Evolutionary conservation across 2,888 invertebrate genomes (phyloP), one percentile per base, ranked within the genome.

Genomic region (Idaea biselata): DNA sequence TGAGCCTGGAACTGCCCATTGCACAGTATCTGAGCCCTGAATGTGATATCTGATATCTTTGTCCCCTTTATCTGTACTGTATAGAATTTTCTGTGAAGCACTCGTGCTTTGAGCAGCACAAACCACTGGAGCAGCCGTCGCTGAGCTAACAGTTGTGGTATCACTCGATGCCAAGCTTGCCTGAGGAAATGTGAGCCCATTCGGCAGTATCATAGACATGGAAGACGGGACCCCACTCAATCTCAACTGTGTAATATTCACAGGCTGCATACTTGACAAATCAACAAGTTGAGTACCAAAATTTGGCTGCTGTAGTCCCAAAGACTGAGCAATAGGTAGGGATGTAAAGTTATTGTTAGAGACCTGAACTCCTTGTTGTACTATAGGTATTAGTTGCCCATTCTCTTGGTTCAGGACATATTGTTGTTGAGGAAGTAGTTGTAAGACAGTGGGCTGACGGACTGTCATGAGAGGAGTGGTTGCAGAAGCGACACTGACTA

Each of bases 171-270:
- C 75, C 53, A 90, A 77, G 68, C 84, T 89, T 0, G 88, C 87
- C 82, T 91, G 91, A 1, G 91, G 90, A 68, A 91, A 86, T 11
- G 86, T 73, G 1, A 89, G 66, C 0, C 91, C 88, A 74, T 91
- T 92, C 0, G 90, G 91, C 54, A 91, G 74, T 68, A 92, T 86
- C 91, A 91, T 92, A 54, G 91, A 91, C 91, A 92, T 91, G 16
- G 92, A 90, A 53, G 89, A 88, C 3, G 91, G 91, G 1, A 89
- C 89, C 18, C 91, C 89, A 68, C 90, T 90, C 55, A 92, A 68
- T 32, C 92, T 68, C 55, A 92, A 71, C 62, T 91, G 92, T 14
- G 91, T 91, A 0, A 91, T 87, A 76, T 91, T 92, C 1, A 91
- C 86, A 0, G 91, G 92, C 67, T 92, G 92, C 88, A 92, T 89